phyloP scores from a whole-genome alignment of 2,797 vertebrate genomes.

The Acanthiza pusilla region DNA sequence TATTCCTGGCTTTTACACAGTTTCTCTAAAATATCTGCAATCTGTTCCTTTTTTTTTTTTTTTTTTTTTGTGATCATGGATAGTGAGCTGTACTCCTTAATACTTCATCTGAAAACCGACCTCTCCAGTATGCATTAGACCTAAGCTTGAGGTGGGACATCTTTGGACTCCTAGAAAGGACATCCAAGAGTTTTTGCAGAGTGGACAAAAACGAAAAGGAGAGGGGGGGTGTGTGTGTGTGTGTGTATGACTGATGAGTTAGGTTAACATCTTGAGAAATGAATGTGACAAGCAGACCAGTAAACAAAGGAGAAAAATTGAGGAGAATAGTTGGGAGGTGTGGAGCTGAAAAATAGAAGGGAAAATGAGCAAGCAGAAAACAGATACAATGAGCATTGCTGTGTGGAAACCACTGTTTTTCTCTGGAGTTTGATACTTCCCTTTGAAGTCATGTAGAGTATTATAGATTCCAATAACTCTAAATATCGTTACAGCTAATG shows the following conservation, averaged over 20 bases:
- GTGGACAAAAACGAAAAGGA: neutral
- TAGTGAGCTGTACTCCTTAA: neutral
- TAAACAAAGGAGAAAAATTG: neutral
- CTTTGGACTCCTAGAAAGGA: neutral
- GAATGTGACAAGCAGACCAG: neutral
- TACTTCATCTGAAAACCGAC: neutral
- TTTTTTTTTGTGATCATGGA: neutral
- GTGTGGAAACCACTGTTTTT: neutral
- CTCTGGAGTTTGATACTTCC: neutral
- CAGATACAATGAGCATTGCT: neutral
- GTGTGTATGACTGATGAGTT: neutral
- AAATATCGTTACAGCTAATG: neutral
- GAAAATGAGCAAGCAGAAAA: neutral
- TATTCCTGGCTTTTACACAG: neutral
- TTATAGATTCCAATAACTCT: neutral
- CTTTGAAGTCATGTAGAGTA: neutral
- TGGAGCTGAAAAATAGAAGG: neutral
- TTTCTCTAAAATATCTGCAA: neutral
- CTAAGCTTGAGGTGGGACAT: neutral
- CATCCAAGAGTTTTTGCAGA: neutral
- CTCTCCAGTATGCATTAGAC: neutral
- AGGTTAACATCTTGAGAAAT: neutral
- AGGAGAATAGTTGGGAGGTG: neutral
- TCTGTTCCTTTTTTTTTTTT: neutral
- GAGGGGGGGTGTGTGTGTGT: rapidly evolving